Base-by-base conservation (phyloP, 2,888 invertebrate genomes). In the Chirona hameri region DNA sequence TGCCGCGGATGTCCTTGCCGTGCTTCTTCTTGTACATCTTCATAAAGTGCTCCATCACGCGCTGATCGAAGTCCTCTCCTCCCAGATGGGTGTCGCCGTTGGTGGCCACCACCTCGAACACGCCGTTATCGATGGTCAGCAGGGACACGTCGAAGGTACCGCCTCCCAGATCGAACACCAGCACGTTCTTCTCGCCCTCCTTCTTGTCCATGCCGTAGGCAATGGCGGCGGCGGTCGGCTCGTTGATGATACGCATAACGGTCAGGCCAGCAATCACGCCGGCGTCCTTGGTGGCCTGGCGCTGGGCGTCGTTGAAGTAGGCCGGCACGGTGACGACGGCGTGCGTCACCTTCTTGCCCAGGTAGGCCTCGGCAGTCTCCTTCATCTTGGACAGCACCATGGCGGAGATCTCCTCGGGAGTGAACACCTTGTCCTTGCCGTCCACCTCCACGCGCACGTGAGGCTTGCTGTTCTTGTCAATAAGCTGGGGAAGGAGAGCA, bases 111-210 rank as follows among this genome's bases (percentile, higher is more conserved):
- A 93, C 93, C 90, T 99, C 99, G 88, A 99, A 99, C 12, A 99
- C 98, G 82, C 99, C 99, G 87, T 98, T 98, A 88, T 99, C 99
- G 87, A 99, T 99, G 85, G 98, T 99, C 82, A 99, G 91, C 31
- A 99, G 92, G 69, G 98, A 98, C 29, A 99, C 99, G 89, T 99
- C 99, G 88, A 99, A 99, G 85, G 99, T 99, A 89, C 99, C 99
- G 88, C 99, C 99, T 87, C 99, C 99, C 89, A 99, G 92, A 91
- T 99, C 99, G 89, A 99, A 99, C 24, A 99, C 98, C 81, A 99
- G 91, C 31, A 99, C 97, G 87, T 99, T 99, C 91, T 98, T 98
- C 89, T 99, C 99, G 81, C 97, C 97, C 84, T 97, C 97, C 87
- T 94, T 96, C 90, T 98, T 98, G 90, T 98, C 98, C 85, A 98